These are phyloP conservation scores for Ia io DNA, from an alignment of 2,113 vertebrate genomes.

Conservation along the genomic window DNA sequence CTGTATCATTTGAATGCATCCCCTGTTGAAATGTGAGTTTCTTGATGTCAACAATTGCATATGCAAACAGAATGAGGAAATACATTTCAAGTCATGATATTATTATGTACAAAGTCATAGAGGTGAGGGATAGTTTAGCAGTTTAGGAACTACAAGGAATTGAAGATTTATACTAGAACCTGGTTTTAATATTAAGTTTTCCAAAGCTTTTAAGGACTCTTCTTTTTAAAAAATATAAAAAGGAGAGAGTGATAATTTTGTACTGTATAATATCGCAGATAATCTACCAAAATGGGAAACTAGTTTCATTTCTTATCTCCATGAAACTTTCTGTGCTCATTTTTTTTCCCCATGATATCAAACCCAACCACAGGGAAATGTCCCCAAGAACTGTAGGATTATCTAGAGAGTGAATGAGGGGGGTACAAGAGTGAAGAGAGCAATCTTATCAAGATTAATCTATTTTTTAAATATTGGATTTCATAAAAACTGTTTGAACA, in stretches of 20 bases:
- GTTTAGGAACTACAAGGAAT: neutral
- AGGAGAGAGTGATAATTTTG: neutral
- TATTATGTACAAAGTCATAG: neutral
- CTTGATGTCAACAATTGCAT: neutral
- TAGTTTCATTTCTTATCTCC: neutral
- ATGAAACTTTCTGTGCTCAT: neutral
- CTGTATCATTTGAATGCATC: neutral
- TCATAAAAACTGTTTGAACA: neutral
- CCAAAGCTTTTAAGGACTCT: neutral
- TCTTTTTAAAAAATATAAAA: neutral
- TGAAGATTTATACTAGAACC: neutral
- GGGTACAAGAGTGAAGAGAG: neutral
- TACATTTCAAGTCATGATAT: neutral
- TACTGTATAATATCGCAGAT: neutral
- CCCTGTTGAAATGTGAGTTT: neutral
- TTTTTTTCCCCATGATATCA: neutral
- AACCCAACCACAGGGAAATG: neutral
- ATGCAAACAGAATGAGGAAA: neutral
- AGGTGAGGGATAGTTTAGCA: neutral
- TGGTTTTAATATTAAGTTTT: neutral
- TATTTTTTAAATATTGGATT: neutral
- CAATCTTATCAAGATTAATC: neutral
- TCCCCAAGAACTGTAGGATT: neutral
- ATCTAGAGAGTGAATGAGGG: neutral
- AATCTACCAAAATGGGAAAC: neutral